Base-by-base conservation (phyloP, 2,113 vertebrate genomes). In the Nycticorax nycticorax region DNA sequence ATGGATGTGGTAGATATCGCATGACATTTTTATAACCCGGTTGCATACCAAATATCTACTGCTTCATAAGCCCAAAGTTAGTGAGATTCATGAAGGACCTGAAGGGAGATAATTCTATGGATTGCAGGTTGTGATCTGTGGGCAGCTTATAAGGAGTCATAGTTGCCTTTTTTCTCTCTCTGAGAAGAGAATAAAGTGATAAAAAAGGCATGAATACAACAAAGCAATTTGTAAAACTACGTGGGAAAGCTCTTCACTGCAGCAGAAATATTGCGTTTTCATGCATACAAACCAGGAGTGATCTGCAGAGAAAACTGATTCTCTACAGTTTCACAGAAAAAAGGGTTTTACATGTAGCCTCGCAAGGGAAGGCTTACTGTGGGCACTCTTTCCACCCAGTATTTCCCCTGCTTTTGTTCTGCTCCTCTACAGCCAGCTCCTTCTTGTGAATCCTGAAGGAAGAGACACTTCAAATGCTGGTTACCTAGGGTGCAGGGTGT, bases 241-340 rank as follows among this genome's bases (percentile, higher is more conserved):
- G 2, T 37, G 22, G 89, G 68, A 89, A 92, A 67, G 60, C 64
- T 81, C 55, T 81, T 84, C 55, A 55, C 80, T 81, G 56, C 59
- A 89, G 91, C 91, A 96, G 95, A 96, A 96, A 94, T 72, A 92
- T 50, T 93, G 64, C 60, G 81, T 96, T 96, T 96, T 91, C 95
- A 96, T 87, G 89, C 95, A 84, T 48, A 81, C 64, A 77, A 89
- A 63, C 83, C n/a, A 45, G 45, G 80, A 91, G 59, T 69, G 67
- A 93, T 86, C 55, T 86, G 50, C 66, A 88, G 76, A 92, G 69
- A 89, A 87, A 96, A 96, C 53, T 12, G 78, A 95, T 94, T 97
- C 26, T 96, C 64, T 74, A 55, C 83, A 91, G 68, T 87, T 89
- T 57, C 60, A 84, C 32, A 59, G 55, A 33, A 50, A 78, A 92